Percentiles rank a stretch among this genome's conserved stretches.
These are phyloP conservation scores for Mormyrops boulengeri DNA, from an alignment of 2,797 vertebrate genomes.

Conservation along the genomic window DNA sequence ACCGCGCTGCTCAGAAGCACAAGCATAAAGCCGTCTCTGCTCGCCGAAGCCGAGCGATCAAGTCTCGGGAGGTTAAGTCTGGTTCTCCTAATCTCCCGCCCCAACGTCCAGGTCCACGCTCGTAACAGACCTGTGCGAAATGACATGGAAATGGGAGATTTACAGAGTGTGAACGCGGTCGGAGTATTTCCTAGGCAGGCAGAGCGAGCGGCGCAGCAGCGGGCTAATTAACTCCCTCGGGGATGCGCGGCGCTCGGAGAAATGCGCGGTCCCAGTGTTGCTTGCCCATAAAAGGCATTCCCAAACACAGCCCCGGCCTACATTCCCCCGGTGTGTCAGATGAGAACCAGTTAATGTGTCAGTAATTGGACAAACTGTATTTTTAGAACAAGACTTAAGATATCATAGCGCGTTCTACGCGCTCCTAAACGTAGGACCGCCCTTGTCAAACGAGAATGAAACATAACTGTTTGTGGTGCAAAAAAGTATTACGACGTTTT, in stretches of 20 bases:
- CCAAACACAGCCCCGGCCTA: conserved; percentile 82
- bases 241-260: conserved; percentile 71
- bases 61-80: conserved; percentile 45
- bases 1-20: neutral
- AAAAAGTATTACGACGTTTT: conserved; percentile 36
- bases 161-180: conserved; percentile 84
- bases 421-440: conserved; percentile 17
- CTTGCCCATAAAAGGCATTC: conserved; percentile 73
- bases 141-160: conserved; percentile 79
- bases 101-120: conserved; percentile 46
- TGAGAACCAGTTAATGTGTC: conserved; percentile 81
- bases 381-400: conserved; percentile 60
- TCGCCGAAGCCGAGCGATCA: conserved; percentile 38
- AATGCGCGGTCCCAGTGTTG: conserved; percentile 73
- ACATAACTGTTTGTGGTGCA: conserved; percentile 15
- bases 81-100: conserved; percentile 29
- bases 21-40: conserved; percentile 23
- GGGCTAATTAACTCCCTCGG: conserved; percentile 82
- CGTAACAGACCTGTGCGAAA: conserved; percentile 74
- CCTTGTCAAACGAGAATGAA: conserved; percentile 29
- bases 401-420: conserved; percentile 23
- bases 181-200: conserved; percentile 80
- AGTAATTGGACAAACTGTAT: conserved; percentile 71
- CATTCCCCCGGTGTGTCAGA: conserved; percentile 74
- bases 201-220: conserved; percentile 75